Evolutionary conservation across 1,140 invertebrate species (phyloP).

Genomic region (Drosophila nannoptera): DNA sequence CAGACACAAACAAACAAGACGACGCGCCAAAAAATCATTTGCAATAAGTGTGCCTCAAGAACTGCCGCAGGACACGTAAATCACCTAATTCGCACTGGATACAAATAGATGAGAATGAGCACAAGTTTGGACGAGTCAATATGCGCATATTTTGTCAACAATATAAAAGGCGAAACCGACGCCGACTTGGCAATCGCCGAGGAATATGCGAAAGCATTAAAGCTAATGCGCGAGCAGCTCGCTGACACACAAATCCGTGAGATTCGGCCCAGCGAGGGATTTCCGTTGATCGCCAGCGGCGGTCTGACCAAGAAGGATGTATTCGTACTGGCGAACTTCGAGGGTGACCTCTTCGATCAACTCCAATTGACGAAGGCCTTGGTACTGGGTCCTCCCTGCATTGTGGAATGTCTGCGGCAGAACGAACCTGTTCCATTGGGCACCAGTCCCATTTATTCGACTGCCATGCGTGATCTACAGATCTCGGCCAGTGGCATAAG

Average conservation of each 20-base stretch:
- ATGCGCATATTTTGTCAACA: conserved; percentile 71
- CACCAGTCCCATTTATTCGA: conserved; percentile 87
- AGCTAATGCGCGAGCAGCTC: conserved; percentile 53
- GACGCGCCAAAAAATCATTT: conserved; percentile 18
- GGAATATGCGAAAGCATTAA: conserved; percentile 47
- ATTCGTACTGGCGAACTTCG: conserved; percentile 87
- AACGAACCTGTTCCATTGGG: conserved; percentile 87
- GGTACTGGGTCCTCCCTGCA: conserved; percentile 88
- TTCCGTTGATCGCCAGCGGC: conserved; percentile 62
- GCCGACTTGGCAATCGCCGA: conserved; percentile 27
- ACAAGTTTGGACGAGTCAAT: conserved; percentile 69
- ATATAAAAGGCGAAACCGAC: conserved; percentile 38
- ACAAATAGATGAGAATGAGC: conserved; percentile 37
- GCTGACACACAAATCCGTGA: conserved; percentile 65
- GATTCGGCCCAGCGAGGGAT: conserved; percentile 68
- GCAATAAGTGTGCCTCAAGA: neutral
- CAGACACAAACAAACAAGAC: neutral
- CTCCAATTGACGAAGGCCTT: conserved; percentile 83
- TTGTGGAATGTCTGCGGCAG: conserved; percentile 86
- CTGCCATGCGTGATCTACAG: conserved; percentile 88
- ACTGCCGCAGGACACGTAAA: conserved; percentile 9
- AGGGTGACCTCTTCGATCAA: conserved; percentile 84
- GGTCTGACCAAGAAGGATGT: conserved; percentile 85
- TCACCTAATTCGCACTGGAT: neutral
- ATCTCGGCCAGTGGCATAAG: conserved; percentile 87